These are phyloP conservation scores for Coendou prehensilis DNA, from an alignment of 2,797 vertebrate genomes.

Conservation along the genomic window DNA sequence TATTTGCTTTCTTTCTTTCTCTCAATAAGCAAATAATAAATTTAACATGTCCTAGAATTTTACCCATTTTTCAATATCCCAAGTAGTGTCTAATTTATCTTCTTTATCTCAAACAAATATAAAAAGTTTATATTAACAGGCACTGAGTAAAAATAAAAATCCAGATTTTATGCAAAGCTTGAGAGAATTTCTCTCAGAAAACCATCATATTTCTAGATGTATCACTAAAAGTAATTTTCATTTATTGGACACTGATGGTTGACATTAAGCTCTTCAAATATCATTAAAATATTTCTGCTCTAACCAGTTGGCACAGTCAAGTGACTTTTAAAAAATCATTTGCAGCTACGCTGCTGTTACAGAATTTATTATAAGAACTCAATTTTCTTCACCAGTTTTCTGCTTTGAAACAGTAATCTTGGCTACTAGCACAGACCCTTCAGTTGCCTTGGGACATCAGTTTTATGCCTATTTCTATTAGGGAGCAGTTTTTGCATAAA, in stretches of 20 bases:
- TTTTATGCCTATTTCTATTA: conserved; percentile 55
- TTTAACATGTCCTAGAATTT: conserved; percentile 65
- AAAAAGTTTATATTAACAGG: conserved; percentile 69
- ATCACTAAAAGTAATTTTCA: conserved; percentile 82
- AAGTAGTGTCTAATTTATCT: conserved; percentile 66
- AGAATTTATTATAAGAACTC: conserved; percentile 78
- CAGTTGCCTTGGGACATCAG: conserved; percentile 16
- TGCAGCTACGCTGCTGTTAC: conserved; percentile 65
- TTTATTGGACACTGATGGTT: conserved; percentile 83
- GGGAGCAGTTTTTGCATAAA: conserved; percentile 41
- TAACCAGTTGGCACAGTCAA: conserved; percentile 82
- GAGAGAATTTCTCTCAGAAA: conserved; percentile 74
- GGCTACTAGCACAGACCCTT: conserved; percentile 10
- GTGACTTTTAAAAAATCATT: conserved; percentile 82
- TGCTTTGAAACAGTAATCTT: conserved; percentile 51
- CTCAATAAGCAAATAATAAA: conserved; percentile 72
- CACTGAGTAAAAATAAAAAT: conserved; percentile 66
- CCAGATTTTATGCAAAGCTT: conserved; percentile 73
- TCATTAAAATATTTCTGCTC: conserved; percentile 82
- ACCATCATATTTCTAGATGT: conserved; percentile 78
- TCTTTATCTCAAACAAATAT: conserved; percentile 69
- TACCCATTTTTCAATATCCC: conserved; percentile 65
- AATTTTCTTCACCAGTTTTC: conserved; percentile 70
- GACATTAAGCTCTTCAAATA: conserved; percentile 83
- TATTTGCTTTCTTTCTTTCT: conserved; percentile 65